Base-by-base conservation (phyloP, 2,797 vertebrate species). In the Tapirus indicus region DNA sequence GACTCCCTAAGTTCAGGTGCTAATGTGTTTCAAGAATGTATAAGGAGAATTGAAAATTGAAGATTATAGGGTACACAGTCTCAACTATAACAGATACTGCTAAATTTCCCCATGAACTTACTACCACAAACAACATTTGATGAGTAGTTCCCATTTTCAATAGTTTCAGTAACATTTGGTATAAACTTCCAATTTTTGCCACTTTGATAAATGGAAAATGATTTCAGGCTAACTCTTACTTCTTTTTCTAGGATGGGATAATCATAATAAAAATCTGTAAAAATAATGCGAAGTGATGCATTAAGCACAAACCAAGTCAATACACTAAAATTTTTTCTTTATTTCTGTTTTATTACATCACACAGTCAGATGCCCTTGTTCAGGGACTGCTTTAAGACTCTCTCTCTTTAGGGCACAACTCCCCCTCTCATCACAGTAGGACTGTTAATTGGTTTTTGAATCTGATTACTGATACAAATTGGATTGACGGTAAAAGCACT, bases 401-500 rank as follows among this genome's bases (percentile, higher is more conserved):
- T 66, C 35, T 69, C 27, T 54, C 29, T 60, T 77, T 74, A 74
- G 44, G 27, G 21, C 6, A 80, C 25, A 79, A 62, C 29, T 86
- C 32, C 32, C 29, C 77, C 58, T 74, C 21, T 97, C 17, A 69
- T 88, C 29, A 12, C 41, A 77, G 47, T 74, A 78, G 32, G 68
- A 44, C 21, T 71, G 44, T 86, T 97, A 83, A 93, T 83, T 97
- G 74, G 12, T 41, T 95, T 97, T 95, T 83, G 11, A 92, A 92
- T 91, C 69, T 96, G 89, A 97, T 94, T 93, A 58, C 47, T 95
- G 64, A 94, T 89, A 80, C 29, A 93, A 94, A 95, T 86, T 11
- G 8, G 38, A 96, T 95, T 56, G 86, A 74, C 0, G 17, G 68
- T 91, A 64, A 94, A 94, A 85, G 13, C 56, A 88, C 49, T 75